These are phyloP conservation scores for Galago senegalensis DNA, from an alignment of 2,797 vertebrate genomes.

Conservation along the genomic window DNA sequence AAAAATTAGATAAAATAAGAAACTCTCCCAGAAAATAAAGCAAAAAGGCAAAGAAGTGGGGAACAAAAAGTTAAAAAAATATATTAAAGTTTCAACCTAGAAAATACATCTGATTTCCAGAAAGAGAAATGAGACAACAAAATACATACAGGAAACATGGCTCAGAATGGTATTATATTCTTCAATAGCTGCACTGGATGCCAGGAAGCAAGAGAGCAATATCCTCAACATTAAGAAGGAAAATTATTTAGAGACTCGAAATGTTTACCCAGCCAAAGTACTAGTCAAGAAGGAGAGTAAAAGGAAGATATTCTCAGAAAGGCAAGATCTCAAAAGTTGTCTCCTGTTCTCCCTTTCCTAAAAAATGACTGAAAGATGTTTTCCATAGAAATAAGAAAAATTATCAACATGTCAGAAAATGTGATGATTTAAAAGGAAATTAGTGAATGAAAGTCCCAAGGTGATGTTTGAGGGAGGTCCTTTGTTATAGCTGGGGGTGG, in stretches of 20 bases:
- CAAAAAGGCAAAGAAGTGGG: not conserved
- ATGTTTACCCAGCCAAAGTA: not conserved
- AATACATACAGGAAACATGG: not conserved
- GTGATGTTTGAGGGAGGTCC: not conserved
- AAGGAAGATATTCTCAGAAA: conserved; percentile 18
- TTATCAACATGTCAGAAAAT: not conserved
- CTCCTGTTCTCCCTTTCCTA: not conserved
- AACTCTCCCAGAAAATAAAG: not conserved
- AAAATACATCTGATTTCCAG: not conserved
- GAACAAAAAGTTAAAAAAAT: not conserved
- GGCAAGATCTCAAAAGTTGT: not conserved
- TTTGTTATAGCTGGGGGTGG: not conserved
- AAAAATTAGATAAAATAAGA: conserved; percentile 53
- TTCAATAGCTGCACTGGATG: not conserved
- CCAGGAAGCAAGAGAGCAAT: not conserved
- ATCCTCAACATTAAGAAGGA: conserved; percentile 15
- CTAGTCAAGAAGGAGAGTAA: not conserved
- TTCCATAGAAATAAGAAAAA: conserved; percentile 2
- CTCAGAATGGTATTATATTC: not conserved
- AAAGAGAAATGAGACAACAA: conserved; percentile 4
- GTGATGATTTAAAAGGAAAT: not conserved
- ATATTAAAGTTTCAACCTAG: not conserved
- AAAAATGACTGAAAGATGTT: not conserved
- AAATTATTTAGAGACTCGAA: conserved; percentile 49
- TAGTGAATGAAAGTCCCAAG: not conserved